These are phyloP conservation scores for Cinclus mexicanus DNA, from an alignment of 2,113 vertebrate genomes.

Conservation along the genomic window DNA sequence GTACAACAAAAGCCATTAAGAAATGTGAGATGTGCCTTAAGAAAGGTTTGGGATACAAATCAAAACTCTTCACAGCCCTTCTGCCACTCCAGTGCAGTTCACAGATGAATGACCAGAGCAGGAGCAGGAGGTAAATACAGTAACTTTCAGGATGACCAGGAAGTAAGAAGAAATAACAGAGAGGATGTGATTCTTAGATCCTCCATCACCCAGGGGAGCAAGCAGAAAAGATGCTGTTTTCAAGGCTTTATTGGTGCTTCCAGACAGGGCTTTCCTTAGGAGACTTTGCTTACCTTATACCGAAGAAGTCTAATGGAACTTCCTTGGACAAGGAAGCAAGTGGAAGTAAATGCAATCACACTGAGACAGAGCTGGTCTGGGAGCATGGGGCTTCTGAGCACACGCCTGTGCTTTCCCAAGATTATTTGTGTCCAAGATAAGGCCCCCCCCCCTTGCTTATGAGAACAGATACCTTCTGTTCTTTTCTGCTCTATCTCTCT, in stretches of 20 bases:
- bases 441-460: not conserved
- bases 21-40: not conserved
- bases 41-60: not conserved
- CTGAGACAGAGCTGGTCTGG: not conserved
- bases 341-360: not conserved
- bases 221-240: not conserved
- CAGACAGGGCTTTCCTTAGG: not conserved
- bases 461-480: not conserved
- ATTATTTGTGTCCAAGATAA: not conserved
- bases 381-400: not conserved
- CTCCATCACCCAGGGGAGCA: not conserved
- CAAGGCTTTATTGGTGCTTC: not conserved
- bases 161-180: not conserved
- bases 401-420: not conserved
- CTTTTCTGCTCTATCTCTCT: not conserved
- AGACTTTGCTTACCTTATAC: not conserved
- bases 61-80: not conserved
- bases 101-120: not conserved
- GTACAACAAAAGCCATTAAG: not conserved
- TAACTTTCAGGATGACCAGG: not conserved
- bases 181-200: not conserved
- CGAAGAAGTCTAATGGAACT: not conserved
- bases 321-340: not conserved
- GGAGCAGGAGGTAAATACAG: not conserved
- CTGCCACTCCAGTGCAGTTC: not conserved